Base-by-base conservation (phyloP, 1,140 invertebrate genomes). In the Helicoverpa zea region DNA sequence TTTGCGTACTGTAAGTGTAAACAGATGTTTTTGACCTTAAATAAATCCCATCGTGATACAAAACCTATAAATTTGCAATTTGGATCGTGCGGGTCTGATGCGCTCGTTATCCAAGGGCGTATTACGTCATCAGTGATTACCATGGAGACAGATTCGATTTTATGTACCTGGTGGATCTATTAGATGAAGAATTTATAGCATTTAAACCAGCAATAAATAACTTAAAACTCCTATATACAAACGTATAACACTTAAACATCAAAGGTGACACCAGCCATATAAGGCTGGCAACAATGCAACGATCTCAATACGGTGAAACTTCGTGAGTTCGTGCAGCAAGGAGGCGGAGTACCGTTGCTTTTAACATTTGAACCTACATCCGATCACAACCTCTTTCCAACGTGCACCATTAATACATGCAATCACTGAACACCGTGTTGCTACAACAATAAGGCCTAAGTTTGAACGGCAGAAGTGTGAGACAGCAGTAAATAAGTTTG, bases 291-390 rank as follows among this genome's bases (percentile, higher is more conserved):
- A 64, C 61, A 77, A 77, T 77, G 75, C 61, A 77, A 77, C 75
- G 59, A 58, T 47, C 74, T 47, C 43, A 64, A 64, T 64, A 77
- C 74, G 49, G 75, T 63, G 75, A 77, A 77, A 77, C 59, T 63
- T 77, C 75, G 75, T 77, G 59, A 77, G 61, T 51, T 77, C 75
- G 75, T 76, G 74, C 75, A 54, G 18, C 61, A 54, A 56, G 75
- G 59, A 77, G 75, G 61, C 75, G 75, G 75, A 54, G 47, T 64
- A 77, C 75, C 47, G 75, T 66, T 64, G 47, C 75, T 76, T 16
- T 66, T 64, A 77, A 77, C 75, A 77, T 77, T 77, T 77, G 75
- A 77, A 77, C 75, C 61, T 52, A 66, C 61, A 66, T 63, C 30
- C 58, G 56, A 76, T 76, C 47, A 64, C 74, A 76, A 76, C 59